These are phyloP conservation scores for Malacoraja senta DNA, from an alignment of 2,797 vertebrate genomes.

Conservation along the genomic window DNA sequence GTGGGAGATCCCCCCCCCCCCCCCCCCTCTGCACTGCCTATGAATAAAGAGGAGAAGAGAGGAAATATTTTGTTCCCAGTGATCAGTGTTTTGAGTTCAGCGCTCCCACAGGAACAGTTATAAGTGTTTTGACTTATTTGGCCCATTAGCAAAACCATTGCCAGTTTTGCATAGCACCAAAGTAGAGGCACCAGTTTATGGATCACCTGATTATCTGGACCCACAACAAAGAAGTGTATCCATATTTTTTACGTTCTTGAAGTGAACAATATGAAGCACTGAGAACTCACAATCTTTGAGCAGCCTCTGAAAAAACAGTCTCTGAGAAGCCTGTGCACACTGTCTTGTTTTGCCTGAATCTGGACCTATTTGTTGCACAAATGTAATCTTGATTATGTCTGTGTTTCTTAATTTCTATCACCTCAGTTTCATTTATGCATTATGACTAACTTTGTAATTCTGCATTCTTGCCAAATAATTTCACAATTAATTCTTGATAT, in stretches of 20 bases:
- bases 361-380: neutral
- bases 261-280: neutral
- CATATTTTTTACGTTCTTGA: neutral
- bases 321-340: neutral
- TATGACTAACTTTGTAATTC: neutral
- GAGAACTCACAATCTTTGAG: neutral
- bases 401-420: conserved; percentile 3
- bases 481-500: neutral
- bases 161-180: neutral
- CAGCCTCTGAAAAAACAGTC: neutral
- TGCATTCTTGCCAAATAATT: neutral
- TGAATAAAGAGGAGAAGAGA: neutral
- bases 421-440: conserved; percentile 39
- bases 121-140: neutral
- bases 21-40: neutral
- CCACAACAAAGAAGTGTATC: neutral
- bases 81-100: neutral
- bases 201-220: neutral
- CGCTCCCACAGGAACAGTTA: neutral
- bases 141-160: neutral
- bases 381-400: neutral
- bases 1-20: too few relatives aligned
- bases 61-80: neutral
- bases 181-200: neutral
- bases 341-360: neutral